Conservation (phyloP, 1,140 invertebrate genomes). For the Argopecten irradians region DNA sequence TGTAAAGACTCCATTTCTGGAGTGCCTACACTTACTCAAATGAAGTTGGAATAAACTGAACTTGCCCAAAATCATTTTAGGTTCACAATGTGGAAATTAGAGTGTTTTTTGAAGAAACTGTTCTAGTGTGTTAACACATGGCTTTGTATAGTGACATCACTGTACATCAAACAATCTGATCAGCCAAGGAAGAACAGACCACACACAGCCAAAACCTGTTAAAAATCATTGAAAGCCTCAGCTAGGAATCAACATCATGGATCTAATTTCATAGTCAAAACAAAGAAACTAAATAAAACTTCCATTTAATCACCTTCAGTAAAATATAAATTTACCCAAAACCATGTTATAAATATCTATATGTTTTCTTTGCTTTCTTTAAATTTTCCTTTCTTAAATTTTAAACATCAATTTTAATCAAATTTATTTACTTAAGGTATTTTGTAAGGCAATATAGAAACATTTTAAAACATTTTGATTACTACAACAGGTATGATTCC, state of each 20-base stretch:
- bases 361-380: too few species aligned
- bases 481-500: neutral
- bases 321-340: too few species aligned
- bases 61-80: too few species aligned
- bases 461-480: too few species aligned
- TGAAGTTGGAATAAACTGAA: too few species aligned
- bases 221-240: neutral
- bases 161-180: neutral
- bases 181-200: neutral
- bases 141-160: neutral
- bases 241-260: neutral
- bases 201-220: slow-evolving; percentile 15
- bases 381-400: neutral
- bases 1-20: neutral
- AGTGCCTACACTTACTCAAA: neutral
- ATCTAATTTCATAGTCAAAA: too few species aligned
- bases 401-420: too few species aligned
- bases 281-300: too few species aligned
- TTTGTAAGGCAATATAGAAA: too few species aligned
- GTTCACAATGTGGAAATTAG: neutral
- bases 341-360: too few species aligned
- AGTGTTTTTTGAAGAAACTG: neutral
- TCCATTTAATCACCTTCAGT: too few species aligned
- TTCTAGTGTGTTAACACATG: neutral
- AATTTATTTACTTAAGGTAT: too few species aligned